phyloP scores from a whole-genome alignment of 1,140 invertebrate species.

The Drosophila quadrilineata region DNA sequence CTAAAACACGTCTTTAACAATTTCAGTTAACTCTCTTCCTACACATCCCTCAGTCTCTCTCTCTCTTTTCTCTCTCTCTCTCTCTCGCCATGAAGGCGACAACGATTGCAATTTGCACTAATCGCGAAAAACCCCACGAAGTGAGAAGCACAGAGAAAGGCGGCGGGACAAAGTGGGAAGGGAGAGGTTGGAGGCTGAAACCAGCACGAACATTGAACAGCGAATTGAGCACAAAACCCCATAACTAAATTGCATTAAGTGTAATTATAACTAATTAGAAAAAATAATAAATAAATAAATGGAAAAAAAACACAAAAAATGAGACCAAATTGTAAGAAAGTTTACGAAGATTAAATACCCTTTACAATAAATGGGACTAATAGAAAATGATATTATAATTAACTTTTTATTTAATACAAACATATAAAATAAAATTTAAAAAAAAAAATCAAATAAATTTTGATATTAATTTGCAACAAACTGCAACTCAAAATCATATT shows the following conservation, averaged over 20 bases:
- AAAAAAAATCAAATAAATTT: too few relatives aligned
- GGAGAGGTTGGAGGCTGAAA: not conserved
- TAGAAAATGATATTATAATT: not conserved
- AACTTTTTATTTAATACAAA: too few relatives aligned
- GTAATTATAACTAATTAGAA: constrained; percentile 79
- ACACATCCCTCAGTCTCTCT: not conserved
- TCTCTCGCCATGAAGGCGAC: not conserved
- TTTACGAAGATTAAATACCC: not conserved
- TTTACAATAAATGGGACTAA: not conserved
- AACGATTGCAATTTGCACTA: constrained; percentile 53
- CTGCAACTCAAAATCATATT: too few relatives aligned
- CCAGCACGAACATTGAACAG: constrained; percentile 45
- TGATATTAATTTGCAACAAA: not conserved
- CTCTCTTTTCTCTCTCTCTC: not conserved
- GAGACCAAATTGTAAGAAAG: not conserved
- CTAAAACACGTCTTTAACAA: not conserved
- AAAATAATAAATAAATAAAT: constrained; percentile 43
- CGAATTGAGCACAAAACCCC: constrained; percentile 51
- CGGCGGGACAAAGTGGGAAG: not conserved
- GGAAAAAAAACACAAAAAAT: constrained; percentile 13
- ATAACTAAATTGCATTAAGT: constrained; percentile 78
- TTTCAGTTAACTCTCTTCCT: too few relatives aligned
- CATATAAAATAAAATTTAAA: too few relatives aligned
- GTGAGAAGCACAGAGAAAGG: constrained; percentile 12
- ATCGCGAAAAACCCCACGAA: constrained; percentile 53